Percentiles rank a stretch among this genome's conserved stretches.
phyloP scores from a whole-genome alignment of 2,888 invertebrate genomes.

The Zhuqinia jingwanae region DNA sequence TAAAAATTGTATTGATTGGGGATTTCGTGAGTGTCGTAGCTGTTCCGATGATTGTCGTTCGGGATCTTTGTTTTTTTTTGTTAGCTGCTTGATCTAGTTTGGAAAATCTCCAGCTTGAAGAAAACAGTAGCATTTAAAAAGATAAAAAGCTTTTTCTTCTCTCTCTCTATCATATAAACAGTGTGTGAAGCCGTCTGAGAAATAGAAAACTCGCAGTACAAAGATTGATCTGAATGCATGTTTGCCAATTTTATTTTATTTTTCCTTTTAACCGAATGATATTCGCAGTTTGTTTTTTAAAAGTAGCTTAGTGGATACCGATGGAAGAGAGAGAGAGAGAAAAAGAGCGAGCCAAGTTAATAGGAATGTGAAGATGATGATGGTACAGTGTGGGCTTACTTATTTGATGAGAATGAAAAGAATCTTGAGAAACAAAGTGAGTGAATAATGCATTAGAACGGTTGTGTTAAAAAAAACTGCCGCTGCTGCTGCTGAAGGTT shows the following conservation, averaged over 20 bases:
- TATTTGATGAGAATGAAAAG: neutral
- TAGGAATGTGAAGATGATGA: neutral
- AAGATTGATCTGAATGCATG: too few relatives aligned
- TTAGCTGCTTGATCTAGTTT: slow-evolving; percentile 4
- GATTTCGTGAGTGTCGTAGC: too few relatives aligned
- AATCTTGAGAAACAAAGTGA: neutral
- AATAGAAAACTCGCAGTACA: too few relatives aligned
- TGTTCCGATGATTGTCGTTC: neutral
- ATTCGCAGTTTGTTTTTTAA: slow-evolving; percentile 19
- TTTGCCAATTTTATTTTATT: too few relatives aligned
- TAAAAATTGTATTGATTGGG: too few relatives aligned
- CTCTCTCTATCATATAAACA: too few relatives aligned
- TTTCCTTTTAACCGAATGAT: too few relatives aligned
- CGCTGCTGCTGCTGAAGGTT: too few relatives aligned
- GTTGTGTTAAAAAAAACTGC: neutral
- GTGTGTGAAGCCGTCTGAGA: too few relatives aligned
- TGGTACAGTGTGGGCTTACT: neutral
- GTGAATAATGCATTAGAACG: neutral
- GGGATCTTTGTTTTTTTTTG: neutral
- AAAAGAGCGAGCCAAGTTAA: neutral
- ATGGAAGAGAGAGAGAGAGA: neutral
- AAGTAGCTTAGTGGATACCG: neutral
- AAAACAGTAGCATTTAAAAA: too few relatives aligned
- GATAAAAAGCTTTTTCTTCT: too few relatives aligned
- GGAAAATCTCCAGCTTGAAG: neutral